phyloP scores from a whole-genome alignment of 1,140 invertebrate species.

The Sminthurinus signatus region DNA sequence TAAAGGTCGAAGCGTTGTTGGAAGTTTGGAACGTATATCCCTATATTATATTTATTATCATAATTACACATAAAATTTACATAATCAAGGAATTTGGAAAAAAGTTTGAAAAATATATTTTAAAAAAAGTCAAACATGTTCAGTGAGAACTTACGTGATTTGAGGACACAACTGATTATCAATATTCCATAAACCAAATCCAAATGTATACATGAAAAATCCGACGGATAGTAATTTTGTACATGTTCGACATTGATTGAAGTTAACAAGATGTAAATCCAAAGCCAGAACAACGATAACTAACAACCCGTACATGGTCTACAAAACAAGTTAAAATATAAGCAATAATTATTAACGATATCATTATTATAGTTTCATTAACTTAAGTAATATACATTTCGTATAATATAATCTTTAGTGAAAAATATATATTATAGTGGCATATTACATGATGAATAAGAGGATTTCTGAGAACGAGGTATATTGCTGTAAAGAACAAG shows the following conservation, averaged over 20 bases:
- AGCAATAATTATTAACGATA: too few species aligned
- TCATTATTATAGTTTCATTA: not conserved
- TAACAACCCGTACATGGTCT: slow-evolving; percentile 45
- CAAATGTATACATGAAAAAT: slow-evolving; percentile 44
- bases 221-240: slow-evolving; percentile 42
- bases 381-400: not conserved
- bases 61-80: not conserved
- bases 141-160: slow-evolving; percentile 42
- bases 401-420: not conserved
- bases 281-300: slow-evolving; percentile 43
- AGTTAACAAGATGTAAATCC: slow-evolving; percentile 41
- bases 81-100: not conserved
- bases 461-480: slow-evolving; percentile 44
- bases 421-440: too few species aligned
- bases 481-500: slow-evolving; percentile 44
- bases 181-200: slow-evolving; percentile 47
- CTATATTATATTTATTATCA: too few species aligned
- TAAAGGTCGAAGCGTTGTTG: slow-evolving; percentile 35
- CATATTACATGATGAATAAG: slow-evolving; percentile 44
- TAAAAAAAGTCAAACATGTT: not conserved
- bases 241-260: slow-evolving; percentile 39
- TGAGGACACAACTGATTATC: slow-evolving; percentile 47
- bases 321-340: not conserved
- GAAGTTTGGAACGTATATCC: slow-evolving; percentile 26
- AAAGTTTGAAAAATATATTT: not conserved